These are phyloP conservation scores for Iselma pallidipennis DNA, from an alignment of 2,888 invertebrate genomes.

Conservation along the genomic window DNA sequence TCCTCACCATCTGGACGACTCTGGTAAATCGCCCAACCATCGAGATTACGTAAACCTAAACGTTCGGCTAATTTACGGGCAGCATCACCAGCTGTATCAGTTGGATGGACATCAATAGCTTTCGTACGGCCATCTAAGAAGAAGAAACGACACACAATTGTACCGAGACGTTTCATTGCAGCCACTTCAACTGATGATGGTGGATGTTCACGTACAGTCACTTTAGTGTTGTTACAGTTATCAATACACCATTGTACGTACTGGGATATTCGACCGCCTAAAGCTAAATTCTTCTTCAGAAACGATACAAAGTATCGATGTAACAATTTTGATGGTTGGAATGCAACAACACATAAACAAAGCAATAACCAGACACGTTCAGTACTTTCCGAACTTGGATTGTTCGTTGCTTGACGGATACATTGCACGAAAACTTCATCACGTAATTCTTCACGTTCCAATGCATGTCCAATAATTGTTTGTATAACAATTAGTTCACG, in stretches of 20 bases:
- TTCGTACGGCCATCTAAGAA: conserved; percentile 94
- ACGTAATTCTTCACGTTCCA: conserved; percentile 88
- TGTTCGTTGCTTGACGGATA: conserved; percentile 86
- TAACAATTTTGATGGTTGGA: conserved; percentile 84
- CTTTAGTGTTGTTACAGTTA: conserved; percentile 86
- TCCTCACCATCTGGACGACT: conserved; percentile 85
- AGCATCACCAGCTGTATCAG: conserved; percentile 91
- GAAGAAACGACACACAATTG: conserved; percentile 92
- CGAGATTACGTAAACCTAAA: conserved; percentile 77
- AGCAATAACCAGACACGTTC: conserved; percentile 88
- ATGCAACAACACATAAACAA: conserved; percentile 88
- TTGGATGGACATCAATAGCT: conserved; percentile 93
- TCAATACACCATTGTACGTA: conserved; percentile 94
- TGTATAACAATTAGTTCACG: conserved; percentile 83
- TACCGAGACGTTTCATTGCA: conserved; percentile 87
- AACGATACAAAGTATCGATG: conserved; percentile 81
- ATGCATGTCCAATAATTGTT: conserved; percentile 80
- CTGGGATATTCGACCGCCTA: conserved; percentile 73
- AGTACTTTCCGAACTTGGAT: conserved; percentile 81
- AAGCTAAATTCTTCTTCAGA: conserved; percentile 69
- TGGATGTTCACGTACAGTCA: conserved; percentile 78
- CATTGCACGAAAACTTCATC: conserved; percentile 92
- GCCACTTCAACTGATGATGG: conserved; percentile 94
- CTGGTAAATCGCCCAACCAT: conserved; percentile 96
- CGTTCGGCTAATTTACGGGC: conserved; percentile 88